These are phyloP conservation scores for Zhuqinia jingwanae DNA, from an alignment of 2,888 invertebrate species.

Conservation along the genomic window DNA sequence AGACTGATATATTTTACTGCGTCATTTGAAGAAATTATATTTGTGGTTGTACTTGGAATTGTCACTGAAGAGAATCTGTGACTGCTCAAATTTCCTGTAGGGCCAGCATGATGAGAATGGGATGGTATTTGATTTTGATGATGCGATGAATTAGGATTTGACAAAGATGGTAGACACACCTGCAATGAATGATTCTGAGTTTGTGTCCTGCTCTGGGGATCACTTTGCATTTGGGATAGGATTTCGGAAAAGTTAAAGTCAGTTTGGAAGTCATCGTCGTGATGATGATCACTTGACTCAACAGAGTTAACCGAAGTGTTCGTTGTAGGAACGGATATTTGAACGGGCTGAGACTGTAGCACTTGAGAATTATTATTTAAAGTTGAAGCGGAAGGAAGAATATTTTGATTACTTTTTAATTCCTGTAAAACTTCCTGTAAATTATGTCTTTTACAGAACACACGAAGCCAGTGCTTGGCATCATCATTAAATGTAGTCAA, in stretches of 20 bases:
- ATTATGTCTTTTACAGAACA: constrained; percentile 51
- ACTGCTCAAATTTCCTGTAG: background rate
- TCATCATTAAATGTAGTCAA: constrained; percentile 11
- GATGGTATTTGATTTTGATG: background rate
- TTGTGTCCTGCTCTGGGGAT: background rate
- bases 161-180: too few relatives aligned
- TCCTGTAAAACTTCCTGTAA: background rate
- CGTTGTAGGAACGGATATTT: background rate
- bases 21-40: constrained; percentile 7
- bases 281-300: background rate
- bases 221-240: background rate
- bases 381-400: background rate
- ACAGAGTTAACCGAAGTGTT: background rate
- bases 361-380: background rate
- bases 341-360: background rate
- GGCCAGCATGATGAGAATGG: background rate
- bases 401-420: background rate
- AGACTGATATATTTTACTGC: constrained; percentile 58
- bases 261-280: constrained; percentile 6
- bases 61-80: background rate
- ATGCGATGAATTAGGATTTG: too few relatives aligned
- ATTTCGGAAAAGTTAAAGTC: constrained; percentile 11
- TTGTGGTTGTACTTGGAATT: background rate
- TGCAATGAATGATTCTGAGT: background rate
- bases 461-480: constrained; percentile 4